Evolutionary conservation across 2,797 vertebrate species (phyloP), one percentile per base, ranked within the genome.

Genomic region (Paramormyrops hopkinsi): DNA sequence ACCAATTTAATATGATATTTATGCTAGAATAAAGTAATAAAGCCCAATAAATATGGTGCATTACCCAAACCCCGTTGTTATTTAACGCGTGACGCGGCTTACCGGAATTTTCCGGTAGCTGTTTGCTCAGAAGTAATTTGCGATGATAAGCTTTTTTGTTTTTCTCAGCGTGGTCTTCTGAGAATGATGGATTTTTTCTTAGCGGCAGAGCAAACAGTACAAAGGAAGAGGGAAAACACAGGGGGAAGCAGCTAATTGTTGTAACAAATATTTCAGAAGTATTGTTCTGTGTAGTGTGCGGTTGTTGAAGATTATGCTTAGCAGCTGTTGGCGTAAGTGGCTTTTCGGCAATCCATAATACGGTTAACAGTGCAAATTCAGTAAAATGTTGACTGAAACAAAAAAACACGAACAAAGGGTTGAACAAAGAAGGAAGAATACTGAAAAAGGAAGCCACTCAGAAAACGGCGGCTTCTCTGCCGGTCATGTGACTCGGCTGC

Each of bases 81-180:
- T 84, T 85, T 85, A 65, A 65, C 17, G 54, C 62, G 44, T 53
- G 6, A 46, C 53, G 83, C 17, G 56, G 79, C 1, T 85, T 50
- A 8, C 22, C 1, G 17, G 33, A 41, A 17, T 11, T 65, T 48
- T 65, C 37, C 41, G 19, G 33, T 44, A 46, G 83, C 89, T 86
- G 90, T 91, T 92, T 4, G n/a, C 92, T 92, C 73, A 90, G 88
- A 92, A 83, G 56, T 83, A 88, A 91, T 88, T 76, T 90, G 65
- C 92, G 88, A n/a, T 4, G 50, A 90, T 92, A 87, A 92, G 59
- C 91, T 90, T 5, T 44, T 25, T 65, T 59, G 22, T 53, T 88
- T 33, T 44, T 73, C 79, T 91, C 79, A 33, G 86, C 53, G 14
- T 51, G 12, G 50, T 53, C 88, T 86, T 54, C 86, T 82, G 65